Evolutionary conservation across 2,888 invertebrate species (phyloP), one percentile per base, ranked within the genome.

Genomic region (Apeira syringaria): DNA sequence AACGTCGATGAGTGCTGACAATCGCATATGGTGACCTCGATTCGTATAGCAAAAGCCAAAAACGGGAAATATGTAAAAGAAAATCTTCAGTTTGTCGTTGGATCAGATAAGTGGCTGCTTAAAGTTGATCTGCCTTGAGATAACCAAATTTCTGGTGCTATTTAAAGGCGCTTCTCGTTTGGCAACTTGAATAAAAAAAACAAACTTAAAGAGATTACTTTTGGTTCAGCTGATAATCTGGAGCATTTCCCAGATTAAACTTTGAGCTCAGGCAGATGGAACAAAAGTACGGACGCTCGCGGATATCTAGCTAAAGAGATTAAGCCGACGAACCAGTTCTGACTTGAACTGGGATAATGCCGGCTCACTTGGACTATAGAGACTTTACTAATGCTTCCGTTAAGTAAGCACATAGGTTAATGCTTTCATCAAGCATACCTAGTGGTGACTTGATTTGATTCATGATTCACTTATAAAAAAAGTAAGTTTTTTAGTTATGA

Each of bases 1-100:
- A 44, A 31, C 31, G 33, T 46, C 47, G 50, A 52, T 53, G 56
- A 59, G 53, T 46, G 50, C 62, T 51, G 57, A 55, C 59, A 50
- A 56, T 60, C 58, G 42, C 59, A 52, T 56, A 50, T 38, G 36
- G 37, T 30, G 45, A 59, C 39, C 50, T 44, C 49, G 50, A 52
- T 52, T 55, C 46, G 38, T 37, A 50, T 49, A 40, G 39, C 30
- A 38, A 30, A 47, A 27, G 37, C 13, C 29, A 29, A 32, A 32
- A 44, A 30, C 24, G 26, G 15, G 13, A 36, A 43, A 39, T 22
- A 38, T 38, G 34, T 36, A 27, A 36, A 37, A 36, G 32, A 37
- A 37, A 46, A 24, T 41, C 24, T 32, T 26, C 42, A 34, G 35
- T 47, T 46, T 35, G 13, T 31, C 26, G 24, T 22, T 3, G 25